Evolutionary conservation across 2,888 invertebrate genomes (phyloP).

Genomic region (Diplazon laetatorius): DNA sequence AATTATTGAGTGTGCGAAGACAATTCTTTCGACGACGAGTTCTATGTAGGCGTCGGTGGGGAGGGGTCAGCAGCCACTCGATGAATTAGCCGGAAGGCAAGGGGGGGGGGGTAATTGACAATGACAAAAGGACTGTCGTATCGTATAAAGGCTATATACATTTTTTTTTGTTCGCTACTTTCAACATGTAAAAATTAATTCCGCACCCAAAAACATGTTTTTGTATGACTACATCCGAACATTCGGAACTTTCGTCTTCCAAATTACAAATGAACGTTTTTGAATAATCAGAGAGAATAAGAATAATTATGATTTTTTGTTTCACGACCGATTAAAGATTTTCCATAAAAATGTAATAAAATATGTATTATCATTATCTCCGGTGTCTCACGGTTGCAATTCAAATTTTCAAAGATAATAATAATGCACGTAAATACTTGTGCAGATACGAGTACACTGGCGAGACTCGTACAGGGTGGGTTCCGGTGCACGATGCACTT

Average conservation of each 20-base stretch:
- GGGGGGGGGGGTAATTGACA: neutral
- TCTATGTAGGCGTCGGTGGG: neutral
- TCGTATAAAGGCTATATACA: neutral
- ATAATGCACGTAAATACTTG: conserved; percentile 57
- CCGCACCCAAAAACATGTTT: too few species aligned
- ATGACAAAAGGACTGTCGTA: neutral
- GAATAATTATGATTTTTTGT: neutral
- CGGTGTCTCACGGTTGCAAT: conserved; percentile 68
- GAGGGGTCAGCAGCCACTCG: conserved; percentile 32
- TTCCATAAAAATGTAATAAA: neutral
- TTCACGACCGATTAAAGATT: neutral
- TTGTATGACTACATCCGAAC: too few species aligned
- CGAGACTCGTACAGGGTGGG: neutral
- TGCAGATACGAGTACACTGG: conserved; percentile 9
- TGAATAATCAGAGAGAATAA: too few species aligned
- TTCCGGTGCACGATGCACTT: conserved; percentile 51
- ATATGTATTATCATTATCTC: conserved; percentile 8
- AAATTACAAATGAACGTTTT: too few species aligned
- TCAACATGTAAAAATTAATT: neutral
- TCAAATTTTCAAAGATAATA: conserved; percentile 79
- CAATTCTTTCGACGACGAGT: conserved; percentile 39
- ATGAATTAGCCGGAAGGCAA: neutral
- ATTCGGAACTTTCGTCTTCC: too few species aligned
- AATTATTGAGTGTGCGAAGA: conserved; percentile 44
- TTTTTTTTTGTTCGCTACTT: neutral